Base-by-base conservation (phyloP, 2,797 vertebrate species). In the Microctenopoma lineatum region DNA sequence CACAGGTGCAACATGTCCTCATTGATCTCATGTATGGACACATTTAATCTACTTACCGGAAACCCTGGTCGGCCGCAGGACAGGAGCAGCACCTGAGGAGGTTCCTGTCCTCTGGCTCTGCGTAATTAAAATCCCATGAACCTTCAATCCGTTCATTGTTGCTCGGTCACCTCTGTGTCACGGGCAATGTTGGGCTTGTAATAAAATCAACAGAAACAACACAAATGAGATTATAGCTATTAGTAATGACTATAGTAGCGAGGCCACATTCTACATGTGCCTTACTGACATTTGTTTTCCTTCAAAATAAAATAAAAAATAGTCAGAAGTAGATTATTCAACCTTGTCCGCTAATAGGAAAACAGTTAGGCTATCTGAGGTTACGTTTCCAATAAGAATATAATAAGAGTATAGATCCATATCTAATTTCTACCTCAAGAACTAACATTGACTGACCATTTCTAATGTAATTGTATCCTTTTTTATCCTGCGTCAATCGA, bases 121-220 rank as follows among this genome's bases (percentile, higher is more conserved):
- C 67, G 67, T 88, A 91, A 92, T 89, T 60, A 85, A 86, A 89
- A 84, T 84, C 84, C 75, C 77, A 81, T 91, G 88, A 84, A 32
- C 73, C 52, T 61, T 54, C 79, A 68, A 51, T 92, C 77, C 46
- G 63, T 55, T 66, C 80, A 80, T 4, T 80, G 76, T 81, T 85
- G 76, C 73, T 74, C 66, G 15, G 74, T 75, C 76, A 74, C 79
- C 58, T 82, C 73, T 29, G 62, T 79, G 80, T 75, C 73, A 74
- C 44, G 42, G 59, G 10, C 65, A 53, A 32, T 36, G 36, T 16
- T 58, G 16, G 41, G 50, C 50, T 44, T 59, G 13, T 45, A 57
- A 16, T 53, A 38, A 38, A 67, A 45, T n/a, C n/a, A 57, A 27
- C 21, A 26, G 36, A 62, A 75, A 44, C 18, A 52, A 53, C 57